Percentiles rank a stretch among this genome's conserved stretches.
Conservation (phyloP, 2,113 vertebrate genomes). For the Anhinga anhinga region DNA sequence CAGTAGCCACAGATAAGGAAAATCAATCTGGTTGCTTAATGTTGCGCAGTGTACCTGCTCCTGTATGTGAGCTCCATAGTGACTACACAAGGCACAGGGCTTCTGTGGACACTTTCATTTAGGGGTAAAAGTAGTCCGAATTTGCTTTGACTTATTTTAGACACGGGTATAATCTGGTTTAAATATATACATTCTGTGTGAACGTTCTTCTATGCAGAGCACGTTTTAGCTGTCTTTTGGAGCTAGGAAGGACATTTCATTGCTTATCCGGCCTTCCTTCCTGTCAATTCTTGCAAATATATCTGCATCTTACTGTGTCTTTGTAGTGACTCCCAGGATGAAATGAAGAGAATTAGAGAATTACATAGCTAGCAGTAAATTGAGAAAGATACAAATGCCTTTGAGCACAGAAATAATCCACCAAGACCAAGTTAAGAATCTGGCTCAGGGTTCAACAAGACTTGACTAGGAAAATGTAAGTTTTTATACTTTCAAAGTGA, state of each 20-base stretch:
- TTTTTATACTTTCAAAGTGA: background rate
- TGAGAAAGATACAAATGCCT: background rate
- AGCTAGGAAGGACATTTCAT: background rate
- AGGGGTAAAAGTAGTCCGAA: background rate
- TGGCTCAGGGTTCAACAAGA: background rate
- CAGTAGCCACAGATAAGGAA: background rate
- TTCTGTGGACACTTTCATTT: background rate
- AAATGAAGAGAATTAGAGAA: background rate
- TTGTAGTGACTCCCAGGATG: background rate
- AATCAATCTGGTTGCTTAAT: background rate
- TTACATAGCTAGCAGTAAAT: background rate
- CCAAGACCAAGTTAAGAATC: background rate
- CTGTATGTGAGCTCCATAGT: background rate
- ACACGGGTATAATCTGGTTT: background rate
- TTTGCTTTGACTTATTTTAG: background rate
- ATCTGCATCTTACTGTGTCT: background rate
- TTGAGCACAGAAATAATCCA: background rate
- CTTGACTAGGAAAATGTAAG: background rate
- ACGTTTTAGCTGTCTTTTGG: background rate
- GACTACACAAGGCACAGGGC: no score
- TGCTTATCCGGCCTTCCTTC: background rate
- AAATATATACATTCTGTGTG: background rate
- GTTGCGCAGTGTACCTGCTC: background rate
- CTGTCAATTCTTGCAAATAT: background rate
- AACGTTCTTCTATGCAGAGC: background rate